phyloP scores from a whole-genome alignment of 2,797 vertebrate genomes.

The Poecile montanus region DNA sequence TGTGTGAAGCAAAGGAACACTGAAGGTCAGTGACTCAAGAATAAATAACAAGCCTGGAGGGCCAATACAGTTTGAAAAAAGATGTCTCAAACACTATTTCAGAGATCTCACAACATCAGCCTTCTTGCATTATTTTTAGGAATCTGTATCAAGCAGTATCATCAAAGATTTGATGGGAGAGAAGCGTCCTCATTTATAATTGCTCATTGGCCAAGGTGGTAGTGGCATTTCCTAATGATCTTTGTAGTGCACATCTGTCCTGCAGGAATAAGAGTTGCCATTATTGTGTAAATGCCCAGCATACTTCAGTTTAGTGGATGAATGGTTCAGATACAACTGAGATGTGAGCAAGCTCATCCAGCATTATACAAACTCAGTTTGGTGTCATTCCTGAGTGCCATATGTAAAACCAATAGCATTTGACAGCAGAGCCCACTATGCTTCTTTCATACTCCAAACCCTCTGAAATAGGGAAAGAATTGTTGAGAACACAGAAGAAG shows the following conservation, averaged over 20 bases:
- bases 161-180: not conserved
- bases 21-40: not conserved
- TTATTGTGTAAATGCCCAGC: not conserved
- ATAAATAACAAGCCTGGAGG: not conserved
- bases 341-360: conserved; percentile 11
- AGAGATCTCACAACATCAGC: not conserved
- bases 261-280: not conserved
- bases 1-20: not conserved
- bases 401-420: not conserved
- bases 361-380: not conserved
- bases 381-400: not conserved
- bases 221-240: not conserved
- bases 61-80: not conserved
- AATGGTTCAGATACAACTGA: not conserved
- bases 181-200: not conserved
- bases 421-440: not conserved
- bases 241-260: not conserved
- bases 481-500: not conserved
- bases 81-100: not conserved
- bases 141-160: not conserved
- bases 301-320: not conserved
- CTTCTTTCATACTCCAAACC: not conserved
- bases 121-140: not conserved
- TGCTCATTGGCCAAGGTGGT: not conserved
- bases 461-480: not conserved